Percentiles rank a stretch among this genome's conserved stretches.
Evolutionary conservation across 1,140 invertebrate species (phyloP).

Genomic region (Zeugodacus cucurbitae): DNA sequence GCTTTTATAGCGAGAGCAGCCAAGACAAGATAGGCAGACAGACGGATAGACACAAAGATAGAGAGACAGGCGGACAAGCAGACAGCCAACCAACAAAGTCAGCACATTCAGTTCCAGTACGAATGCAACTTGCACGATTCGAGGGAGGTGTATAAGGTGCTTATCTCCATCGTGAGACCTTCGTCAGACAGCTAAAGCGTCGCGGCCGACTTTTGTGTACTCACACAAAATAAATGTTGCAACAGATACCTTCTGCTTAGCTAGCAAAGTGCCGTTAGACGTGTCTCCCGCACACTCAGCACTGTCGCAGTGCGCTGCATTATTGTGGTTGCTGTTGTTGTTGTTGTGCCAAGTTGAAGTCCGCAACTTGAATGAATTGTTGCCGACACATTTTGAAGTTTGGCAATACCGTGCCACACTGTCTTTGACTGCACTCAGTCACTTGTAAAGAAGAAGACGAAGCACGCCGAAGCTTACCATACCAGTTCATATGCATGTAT

Average conservation of each 20-base stretch:
- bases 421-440: not conserved
- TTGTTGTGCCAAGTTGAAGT: slow-evolving; percentile 14
- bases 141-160: not conserved
- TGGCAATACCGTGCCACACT: slow-evolving; percentile 12
- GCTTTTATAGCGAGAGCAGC: not conserved
- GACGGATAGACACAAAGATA: not conserved
- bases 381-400: slow-evolving; percentile 35
- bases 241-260: not conserved
- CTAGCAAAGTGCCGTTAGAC: slow-evolving; percentile 29
- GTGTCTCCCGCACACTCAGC: not conserved
- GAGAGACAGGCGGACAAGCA: not conserved
- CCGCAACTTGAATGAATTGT: slow-evolving; percentile 29
- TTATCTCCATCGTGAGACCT: not conserved
- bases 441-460: not conserved
- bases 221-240: slow-evolving; percentile 16
- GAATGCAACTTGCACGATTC: not conserved
- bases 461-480: not conserved
- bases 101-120: not conserved
- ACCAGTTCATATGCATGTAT: not conserved
- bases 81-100: not conserved
- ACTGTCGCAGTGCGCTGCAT: not conserved
- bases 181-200: not conserved
- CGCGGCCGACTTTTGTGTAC: not conserved
- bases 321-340: not conserved
- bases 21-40: not conserved